Evolutionary conservation across 2,888 invertebrate species (phyloP), one percentile per base, ranked within the genome.

Genomic region (Blastobasis adustella): DNA sequence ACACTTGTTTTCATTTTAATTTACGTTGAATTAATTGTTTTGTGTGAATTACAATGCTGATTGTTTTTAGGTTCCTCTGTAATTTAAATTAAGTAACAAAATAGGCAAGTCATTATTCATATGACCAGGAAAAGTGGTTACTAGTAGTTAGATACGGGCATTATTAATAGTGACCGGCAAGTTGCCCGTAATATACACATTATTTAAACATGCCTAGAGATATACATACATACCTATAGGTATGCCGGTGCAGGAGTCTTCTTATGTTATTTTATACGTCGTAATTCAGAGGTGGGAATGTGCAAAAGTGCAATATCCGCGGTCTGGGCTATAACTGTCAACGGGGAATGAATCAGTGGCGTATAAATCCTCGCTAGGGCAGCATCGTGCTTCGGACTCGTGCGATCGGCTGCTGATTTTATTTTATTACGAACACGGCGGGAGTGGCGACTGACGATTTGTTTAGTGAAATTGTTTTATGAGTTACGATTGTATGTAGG

Each of bases 231-330:
- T 53, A 49, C 45, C 37, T 41, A 54, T 58, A 58, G 52, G 58
- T 59, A 40, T 8, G 7, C 59, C 57, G 65, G 60, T 61, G 60
- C 64, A 59, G 61, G 56, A 60, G 64, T 61, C 65, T 64, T 76
- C 76, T 70, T 74, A 71, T 61, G 74, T 73, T 79, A 79, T 81
- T 23, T 23, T 79, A 77, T 78, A 73, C 71, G 61, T 64, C 63
- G 82, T 82, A 81, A 76, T 80, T 82, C 76, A 81, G 69, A 50
- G 75, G 73, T 71, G 67, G 70, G 79, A 79, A 79, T 73, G 79
- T 67, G 80, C 82, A 83, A 80, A 80, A 82, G 83, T 81, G 82
- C 82, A 84, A 83, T 83, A 84, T 83, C 80, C 78, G 76, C 76
- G 68, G 71, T 59, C 58, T 59, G 67, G 68, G 81, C 84, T 79